Conservation (phyloP, 2,113 vertebrate species). For the Sylvietta virens region DNA sequence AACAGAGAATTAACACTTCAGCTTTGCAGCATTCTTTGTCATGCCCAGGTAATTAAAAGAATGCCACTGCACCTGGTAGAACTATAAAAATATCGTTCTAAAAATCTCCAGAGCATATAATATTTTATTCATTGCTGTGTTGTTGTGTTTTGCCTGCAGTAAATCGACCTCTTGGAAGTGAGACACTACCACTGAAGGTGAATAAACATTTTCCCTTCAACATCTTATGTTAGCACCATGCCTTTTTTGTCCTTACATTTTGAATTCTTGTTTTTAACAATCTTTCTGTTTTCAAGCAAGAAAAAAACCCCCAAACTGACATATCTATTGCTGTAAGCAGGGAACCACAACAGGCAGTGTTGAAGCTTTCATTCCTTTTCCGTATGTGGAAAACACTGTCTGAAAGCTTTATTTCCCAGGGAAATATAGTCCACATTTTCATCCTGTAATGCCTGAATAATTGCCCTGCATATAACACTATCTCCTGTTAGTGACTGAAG, state of each 20-base stretch:
- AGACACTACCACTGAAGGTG: neutral
- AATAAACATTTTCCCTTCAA: neutral
- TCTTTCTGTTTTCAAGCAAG: neutral
- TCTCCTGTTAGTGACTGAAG: neutral
- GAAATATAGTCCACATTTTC: constrained; percentile 12
- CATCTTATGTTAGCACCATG: neutral
- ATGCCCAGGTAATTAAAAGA: constrained; percentile 28
- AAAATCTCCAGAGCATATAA: constrained; percentile 1
- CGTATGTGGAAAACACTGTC: neutral
- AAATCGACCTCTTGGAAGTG: neutral
- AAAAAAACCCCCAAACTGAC: neutral
- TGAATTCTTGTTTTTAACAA: neutral
- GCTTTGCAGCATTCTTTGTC: neutral
- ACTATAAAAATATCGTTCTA: constrained; percentile 7
- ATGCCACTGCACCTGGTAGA: neutral
- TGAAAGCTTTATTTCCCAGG: neutral
- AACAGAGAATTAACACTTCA: neutral
- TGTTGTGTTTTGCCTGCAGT: neutral
- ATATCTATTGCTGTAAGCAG: neutral
- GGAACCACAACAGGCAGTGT: neutral
- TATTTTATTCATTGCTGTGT: constrained; percentile 21
- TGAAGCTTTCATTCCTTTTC: neutral
- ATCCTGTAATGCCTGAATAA: neutral
- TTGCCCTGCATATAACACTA: neutral
- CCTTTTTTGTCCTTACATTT: neutral